phyloP scores from a whole-genome alignment of 2,888 invertebrate species.

The Opisthograptis luteolata region DNA sequence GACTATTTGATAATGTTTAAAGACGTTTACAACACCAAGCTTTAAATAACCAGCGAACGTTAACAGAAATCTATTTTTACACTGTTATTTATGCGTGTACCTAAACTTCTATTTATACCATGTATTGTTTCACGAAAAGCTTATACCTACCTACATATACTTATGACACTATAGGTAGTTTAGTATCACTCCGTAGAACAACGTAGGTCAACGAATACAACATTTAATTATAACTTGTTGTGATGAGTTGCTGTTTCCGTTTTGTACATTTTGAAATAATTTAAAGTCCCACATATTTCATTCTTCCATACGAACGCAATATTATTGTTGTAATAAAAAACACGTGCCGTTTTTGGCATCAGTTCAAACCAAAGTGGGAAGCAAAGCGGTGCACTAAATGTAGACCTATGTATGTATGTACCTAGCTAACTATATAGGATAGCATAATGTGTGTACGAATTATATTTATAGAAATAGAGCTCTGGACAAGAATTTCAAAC shows the following conservation, averaged over 20 bases:
- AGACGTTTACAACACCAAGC: too few species aligned
- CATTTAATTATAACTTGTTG: conserved; percentile 51
- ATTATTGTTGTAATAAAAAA: conserved; percentile 50
- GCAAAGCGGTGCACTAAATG: conserved; percentile 15
- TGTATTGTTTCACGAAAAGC: conserved; percentile 24
- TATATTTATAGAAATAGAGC: conserved; percentile 15
- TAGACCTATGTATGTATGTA: neutral
- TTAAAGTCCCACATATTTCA: conserved; percentile 41
- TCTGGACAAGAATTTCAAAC: conserved; percentile 14
- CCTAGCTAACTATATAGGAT: neutral
- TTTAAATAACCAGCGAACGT: neutral
- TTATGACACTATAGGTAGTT: conserved; percentile 19
- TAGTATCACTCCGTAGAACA: conserved; percentile 28
- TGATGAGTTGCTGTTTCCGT: conserved; percentile 40
- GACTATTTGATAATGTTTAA: too few species aligned
- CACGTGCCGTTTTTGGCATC: conserved; percentile 66
- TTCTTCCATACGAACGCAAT: conserved; percentile 38
- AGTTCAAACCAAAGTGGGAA: conserved; percentile 59
- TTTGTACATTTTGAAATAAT: conserved; percentile 34
- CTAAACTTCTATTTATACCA: conserved; percentile 15
- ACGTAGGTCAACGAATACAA: conserved; percentile 52
- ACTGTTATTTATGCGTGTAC: neutral
- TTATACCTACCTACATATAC: too few species aligned
- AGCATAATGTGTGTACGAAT: neutral
- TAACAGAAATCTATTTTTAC: neutral